Evolutionary conservation across 2,888 invertebrate genomes (phyloP), one percentile per base, ranked within the genome.

Genomic region (Meteorus cinctellus): DNA sequence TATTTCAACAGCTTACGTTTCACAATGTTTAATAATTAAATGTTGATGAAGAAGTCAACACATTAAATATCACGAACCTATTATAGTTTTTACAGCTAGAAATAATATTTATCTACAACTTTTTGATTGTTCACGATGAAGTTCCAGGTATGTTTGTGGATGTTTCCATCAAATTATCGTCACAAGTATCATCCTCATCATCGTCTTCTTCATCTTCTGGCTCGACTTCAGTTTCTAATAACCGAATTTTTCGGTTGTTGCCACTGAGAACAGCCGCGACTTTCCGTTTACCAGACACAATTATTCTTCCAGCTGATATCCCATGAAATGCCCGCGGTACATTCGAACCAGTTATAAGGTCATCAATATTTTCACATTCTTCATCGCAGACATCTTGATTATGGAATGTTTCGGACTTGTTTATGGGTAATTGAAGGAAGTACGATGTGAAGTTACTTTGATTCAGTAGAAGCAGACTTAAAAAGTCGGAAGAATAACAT

Each of bases 141-240:
- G 36, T n/a, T 36, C 36, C 65, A 65, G 36, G 36, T 5, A 65
- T 36, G 10, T 41, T 34, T 41, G 41, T 19, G n/a, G 65, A 65
- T 4, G 65, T 65, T 36, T 65, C 65, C 65, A 65, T 65, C 19
- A 41, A 36, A 65, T 79, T 86, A 48, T 87, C 85, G 41, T 82
- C 84, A 41, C 78, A 81, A 66, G 79, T 82, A 55, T 86, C 86
- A 27, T 85, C 82, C 16, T 86, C 91, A 4, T 90, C 93, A 71
- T 95, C 95, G 51, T 95, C 95, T 74, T 97, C 97, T 79, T 98
- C 97, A 75, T 96, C 96, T 75, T 96, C 96, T 31, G 96, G 97
- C 86, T 97, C 97, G 0, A 94, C 95, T 91, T 98, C 98, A 94
- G 97, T 97, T 89, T 98, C 97, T 87, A 96, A 96, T 67, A 97